phyloP scores from a whole-genome alignment of 2,797 vertebrate species.

The Miopithecus talapoin region DNA sequence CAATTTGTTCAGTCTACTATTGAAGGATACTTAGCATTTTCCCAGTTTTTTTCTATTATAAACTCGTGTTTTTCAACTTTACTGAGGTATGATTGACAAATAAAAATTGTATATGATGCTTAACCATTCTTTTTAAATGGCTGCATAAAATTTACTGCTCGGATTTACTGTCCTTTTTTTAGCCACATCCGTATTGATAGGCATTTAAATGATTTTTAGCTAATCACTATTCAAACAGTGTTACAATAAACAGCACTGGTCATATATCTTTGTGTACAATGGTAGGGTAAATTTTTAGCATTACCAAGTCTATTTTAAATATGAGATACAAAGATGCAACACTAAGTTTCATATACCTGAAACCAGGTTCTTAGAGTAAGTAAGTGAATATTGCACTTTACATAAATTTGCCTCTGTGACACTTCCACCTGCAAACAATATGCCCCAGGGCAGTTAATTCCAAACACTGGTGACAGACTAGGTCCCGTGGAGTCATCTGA shows the following conservation, averaged over 20 bases:
- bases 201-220: neutral
- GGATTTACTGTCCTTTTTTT: neutral
- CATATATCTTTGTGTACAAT: neutral
- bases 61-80: neutral
- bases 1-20: neutral
- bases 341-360: neutral
- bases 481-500: neutral
- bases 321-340: neutral
- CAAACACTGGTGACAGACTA: neutral
- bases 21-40: neutral
- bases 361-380: neutral
- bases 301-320: neutral
- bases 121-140: neutral
- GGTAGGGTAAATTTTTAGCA: neutral
- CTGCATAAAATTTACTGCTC: neutral
- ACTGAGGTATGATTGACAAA: neutral
- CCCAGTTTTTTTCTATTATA: neutral
- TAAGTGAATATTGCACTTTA: neutral
- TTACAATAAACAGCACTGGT: neutral
- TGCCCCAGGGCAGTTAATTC: neutral
- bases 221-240: neutral
- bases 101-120: neutral
- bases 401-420: neutral
- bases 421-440: neutral
- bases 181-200: neutral